Evolutionary conservation across 2,888 invertebrate species (phyloP), one percentile per base, ranked within the genome.

Genomic region (Metalampra italica): DNA sequence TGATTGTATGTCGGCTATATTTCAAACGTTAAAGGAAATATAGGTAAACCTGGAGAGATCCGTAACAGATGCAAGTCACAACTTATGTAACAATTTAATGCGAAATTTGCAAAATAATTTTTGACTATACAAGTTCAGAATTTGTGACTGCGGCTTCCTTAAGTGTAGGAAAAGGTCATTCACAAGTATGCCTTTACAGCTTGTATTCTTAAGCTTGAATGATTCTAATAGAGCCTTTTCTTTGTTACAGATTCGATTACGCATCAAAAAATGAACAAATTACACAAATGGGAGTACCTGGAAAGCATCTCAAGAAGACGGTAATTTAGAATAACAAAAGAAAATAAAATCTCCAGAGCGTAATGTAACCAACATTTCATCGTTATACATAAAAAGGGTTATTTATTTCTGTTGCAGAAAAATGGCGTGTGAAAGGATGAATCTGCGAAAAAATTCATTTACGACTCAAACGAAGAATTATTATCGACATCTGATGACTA

Each of bases 171-270:
- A n/a, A n/a, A n/a, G n/a, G n/a, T n/a, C n/a, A n/a, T n/a, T n/a
- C n/a, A 22, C 22, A 22, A n/a, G 15, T n/a, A 43, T 30, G 43
- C 12, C 8, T 2, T 22, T 22, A 22, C 5, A 22, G 54, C 58
- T 57, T 64, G n/a, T 50, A 49, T 56, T 59, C 54, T 60, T 49
- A 50, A 57, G 53, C 57, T 50, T 56, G 55, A 60, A 59, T 68
- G 54, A 53, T 14, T 64, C 50, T 64, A 49, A 68, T 55, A 50
- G 51, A 52, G 56, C 45, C 63, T 67, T 47, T 71, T 59, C 62
- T 69, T 84, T 83, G 83, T 84, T 84, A 59, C 82, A 84, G 84
- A 73, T 75, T 65, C 49, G 56, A 61, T 61, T 65, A 59, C 62
- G 58, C 62, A 56, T 59, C 66, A 55, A 73, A 82, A 73, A 74